Base-by-base conservation (phyloP, 1,140 invertebrate genomes). In the Trypoxylus dichotomus region DNA sequence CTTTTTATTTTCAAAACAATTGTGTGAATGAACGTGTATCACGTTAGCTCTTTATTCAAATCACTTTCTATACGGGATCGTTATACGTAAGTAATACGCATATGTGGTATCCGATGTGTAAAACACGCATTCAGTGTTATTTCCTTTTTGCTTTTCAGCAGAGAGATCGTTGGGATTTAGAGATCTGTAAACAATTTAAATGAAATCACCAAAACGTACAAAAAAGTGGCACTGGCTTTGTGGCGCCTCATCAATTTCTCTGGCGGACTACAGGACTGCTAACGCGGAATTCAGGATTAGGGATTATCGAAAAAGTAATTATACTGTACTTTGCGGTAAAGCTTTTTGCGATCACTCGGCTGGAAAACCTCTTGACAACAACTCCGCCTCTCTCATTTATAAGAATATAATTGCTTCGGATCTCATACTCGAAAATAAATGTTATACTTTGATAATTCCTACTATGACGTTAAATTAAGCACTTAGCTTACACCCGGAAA, bases 231-330 rank as follows among this genome's bases (percentile, higher is more conserved):
- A 19, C 13, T 54, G 15, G 47, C 47, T 54, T 54, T 54, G 13
- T 19, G 47, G 47, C 47, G 47, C 47, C 47, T 54, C 47, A 54
- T 54, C 47, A 54, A 54, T 54, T 54, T 54, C n/a, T n/a, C 47
- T 15, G 19, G 15, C 6, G 19, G 47, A 54, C 47, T 54, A n/a
- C 19, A 5, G 47, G 19, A 54, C 47, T 19, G 47, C 47, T 54
- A 3, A 54, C 19, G 15, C 47, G 47, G 19, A 54, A 19, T 54
- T n/a, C 19, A 19, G 47, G 19, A 54, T 54, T n/a, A 2, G 19
- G 47, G 47, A 54, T 54, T 54, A 54, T 54, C 47, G 47, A 54
- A 54, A 54, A 54, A 54, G 47, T 54, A 54, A 54, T 54, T 54
- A 54, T 15, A 19, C 15, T 54, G 47, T 54, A n/a, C 47, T n/a